These are phyloP conservation scores for Drosophila mojavensis DNA, from an alignment of 1,140 invertebrate genomes.

Conservation along the genomic window DNA sequence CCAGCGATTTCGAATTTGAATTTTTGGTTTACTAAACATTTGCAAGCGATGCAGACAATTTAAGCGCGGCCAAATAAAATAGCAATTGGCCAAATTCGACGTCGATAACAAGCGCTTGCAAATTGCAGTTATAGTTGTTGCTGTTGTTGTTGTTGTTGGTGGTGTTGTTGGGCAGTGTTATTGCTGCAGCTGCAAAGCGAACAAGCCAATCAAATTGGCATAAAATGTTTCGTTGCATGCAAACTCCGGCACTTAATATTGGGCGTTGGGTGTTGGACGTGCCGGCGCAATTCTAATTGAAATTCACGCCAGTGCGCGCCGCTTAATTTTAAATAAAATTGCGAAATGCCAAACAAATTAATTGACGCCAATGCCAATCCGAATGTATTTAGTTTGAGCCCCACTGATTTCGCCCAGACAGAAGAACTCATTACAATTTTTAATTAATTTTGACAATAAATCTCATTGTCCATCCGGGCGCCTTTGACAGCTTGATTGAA, in stretches of 20 bases:
- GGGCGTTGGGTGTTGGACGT: background rate
- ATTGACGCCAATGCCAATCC: conserved; percentile 63
- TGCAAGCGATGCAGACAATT: conserved; percentile 28
- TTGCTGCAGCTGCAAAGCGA: conserved; percentile 22
- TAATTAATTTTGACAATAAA: conserved; percentile 81
- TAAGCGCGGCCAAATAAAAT: conserved; percentile 56
- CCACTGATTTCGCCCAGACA: conserved; percentile 29
- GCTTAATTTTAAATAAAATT: conserved; percentile 74
- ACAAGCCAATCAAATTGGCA: conserved; percentile 76
- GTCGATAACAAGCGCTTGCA: conserved; percentile 35
- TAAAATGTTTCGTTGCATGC: conserved; percentile 52
- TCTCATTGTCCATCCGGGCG: conserved; percentile 31
- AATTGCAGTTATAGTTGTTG: conserved; percentile 10
- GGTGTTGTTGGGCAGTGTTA: background rate
- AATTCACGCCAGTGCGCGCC: conserved; percentile 60
- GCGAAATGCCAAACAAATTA: conserved; percentile 72
- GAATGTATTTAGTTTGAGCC: conserved; percentile 38
- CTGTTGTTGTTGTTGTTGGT: conserved; percentile 15
- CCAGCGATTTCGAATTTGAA: conserved; percentile 34
- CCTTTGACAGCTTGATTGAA: conserved; percentile 73
- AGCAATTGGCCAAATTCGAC: conserved; percentile 18
- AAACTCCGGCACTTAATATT: conserved; percentile 4
- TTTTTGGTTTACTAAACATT: conserved; percentile 3
- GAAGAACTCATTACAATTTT: conserved; percentile 77
- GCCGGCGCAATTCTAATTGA: conserved; percentile 61